phyloP scores from a whole-genome alignment of 2,888 invertebrate species.

The Noctua janthe region DNA sequence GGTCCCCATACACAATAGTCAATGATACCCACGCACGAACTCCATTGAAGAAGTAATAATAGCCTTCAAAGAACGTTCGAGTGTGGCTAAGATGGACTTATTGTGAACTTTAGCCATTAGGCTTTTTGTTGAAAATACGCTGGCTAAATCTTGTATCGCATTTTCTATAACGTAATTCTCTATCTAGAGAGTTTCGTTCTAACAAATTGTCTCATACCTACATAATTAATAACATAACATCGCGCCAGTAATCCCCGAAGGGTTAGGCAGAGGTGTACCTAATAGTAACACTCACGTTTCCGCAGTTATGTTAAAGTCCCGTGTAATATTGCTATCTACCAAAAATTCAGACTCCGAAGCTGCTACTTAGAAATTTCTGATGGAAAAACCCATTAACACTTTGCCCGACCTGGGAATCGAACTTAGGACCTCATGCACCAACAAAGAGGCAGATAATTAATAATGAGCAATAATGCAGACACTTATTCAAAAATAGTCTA shows the following conservation, averaged over 20 bases:
- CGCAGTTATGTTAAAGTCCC: not conserved
- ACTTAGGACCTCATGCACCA: not conserved
- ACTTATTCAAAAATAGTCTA: not conserved
- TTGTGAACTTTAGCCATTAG: constrained; percentile 34
- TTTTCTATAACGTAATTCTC: not conserved
- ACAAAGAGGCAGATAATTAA: no score
- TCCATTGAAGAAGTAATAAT: constrained; percentile 18
- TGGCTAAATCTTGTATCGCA: constrained; percentile 7
- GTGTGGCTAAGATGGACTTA: constrained; percentile 13
- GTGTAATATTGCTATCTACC: not conserved
- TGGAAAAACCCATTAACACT: not conserved
- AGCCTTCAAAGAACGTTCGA: constrained; percentile 6
- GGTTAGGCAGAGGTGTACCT: not conserved
- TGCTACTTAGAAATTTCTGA: no score
- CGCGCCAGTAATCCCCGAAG: not conserved
- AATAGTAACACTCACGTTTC: not conserved
- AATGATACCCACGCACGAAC: not conserved
- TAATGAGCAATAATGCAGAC: no score
- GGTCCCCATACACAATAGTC: constrained; percentile 2
- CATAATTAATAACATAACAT: not conserved
- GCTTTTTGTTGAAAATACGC: constrained; percentile 6
- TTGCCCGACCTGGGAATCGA: not conserved
- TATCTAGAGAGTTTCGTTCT: not conserved
- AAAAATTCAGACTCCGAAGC: no score
- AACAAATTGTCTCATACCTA: not conserved